Conservation (phyloP, 2,113 vertebrate genomes). For the human region DNA sequence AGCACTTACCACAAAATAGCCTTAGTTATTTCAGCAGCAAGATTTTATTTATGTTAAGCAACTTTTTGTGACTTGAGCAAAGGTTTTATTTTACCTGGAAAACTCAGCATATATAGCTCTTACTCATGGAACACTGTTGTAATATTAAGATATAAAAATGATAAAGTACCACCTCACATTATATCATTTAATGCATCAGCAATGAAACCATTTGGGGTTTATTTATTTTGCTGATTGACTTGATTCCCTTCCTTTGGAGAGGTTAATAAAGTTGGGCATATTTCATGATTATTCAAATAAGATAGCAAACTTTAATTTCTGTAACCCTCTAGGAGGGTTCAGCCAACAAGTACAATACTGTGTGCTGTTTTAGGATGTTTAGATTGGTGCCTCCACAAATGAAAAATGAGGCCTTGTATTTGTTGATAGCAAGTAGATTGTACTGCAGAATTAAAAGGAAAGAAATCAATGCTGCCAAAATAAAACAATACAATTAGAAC, state of each 20-base stretch:
- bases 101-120: background rate
- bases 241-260: background rate
- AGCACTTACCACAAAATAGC: background rate
- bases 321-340: background rate
- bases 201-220: background rate
- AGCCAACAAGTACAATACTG: background rate
- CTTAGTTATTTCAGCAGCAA: background rate
- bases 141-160: background rate
- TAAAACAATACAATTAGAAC: background rate
- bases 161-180: background rate
- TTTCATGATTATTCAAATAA: background rate
- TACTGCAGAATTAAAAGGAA: background rate
- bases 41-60: background rate
- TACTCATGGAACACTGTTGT: background rate
- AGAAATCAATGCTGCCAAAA: background rate
- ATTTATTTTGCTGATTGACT: background rate
- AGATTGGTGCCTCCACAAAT: background rate
- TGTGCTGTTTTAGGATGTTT: fast-evolving
- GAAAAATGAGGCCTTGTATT: background rate
- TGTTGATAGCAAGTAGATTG: background rate
- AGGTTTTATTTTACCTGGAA: background rate
- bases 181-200: background rate
- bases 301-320: background rate
- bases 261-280: background rate
- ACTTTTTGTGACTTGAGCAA: background rate